Percentiles rank a stretch among this genome's conserved stretches.
Conservation (phyloP, 2,888 invertebrate species). For the Noctua fimbriata region DNA sequence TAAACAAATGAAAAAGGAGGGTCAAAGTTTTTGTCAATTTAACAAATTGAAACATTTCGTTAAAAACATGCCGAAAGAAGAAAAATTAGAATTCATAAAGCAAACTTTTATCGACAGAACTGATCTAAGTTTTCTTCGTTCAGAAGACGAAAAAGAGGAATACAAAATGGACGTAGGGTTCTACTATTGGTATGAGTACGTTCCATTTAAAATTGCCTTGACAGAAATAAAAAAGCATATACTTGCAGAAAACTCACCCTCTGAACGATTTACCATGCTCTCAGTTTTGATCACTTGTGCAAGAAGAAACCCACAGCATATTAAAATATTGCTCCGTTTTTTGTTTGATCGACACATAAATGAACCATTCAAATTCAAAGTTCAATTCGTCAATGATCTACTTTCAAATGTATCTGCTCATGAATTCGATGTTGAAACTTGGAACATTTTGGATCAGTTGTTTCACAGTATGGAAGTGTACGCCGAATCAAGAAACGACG, state of each 20-base stretch:
- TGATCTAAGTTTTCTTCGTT: conserved; percentile 23
- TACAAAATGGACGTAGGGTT: conserved; percentile 33
- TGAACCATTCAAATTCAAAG: conserved; percentile 81
- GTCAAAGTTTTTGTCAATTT: conserved; percentile 63
- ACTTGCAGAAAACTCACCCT: conserved; percentile 75
- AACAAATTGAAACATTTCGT: conserved; percentile 77
- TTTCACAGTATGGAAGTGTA: conserved; percentile 84
- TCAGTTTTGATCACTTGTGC: conserved; percentile 75
- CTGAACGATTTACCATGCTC: conserved; percentile 76
- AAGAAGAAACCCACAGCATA: conserved; percentile 68
- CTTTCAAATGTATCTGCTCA: conserved; percentile 72
- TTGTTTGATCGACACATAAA: conserved; percentile 82
- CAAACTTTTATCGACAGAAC: conserved; percentile 74
- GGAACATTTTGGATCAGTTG: conserved; percentile 79
- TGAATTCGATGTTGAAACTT: conserved; percentile 73
- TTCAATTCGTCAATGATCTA: conserved; percentile 76
- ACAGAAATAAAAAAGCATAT: conserved; percentile 77
- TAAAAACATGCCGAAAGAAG: conserved; percentile 74
- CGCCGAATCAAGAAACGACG: conserved; percentile 75
- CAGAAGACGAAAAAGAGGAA: neutral
- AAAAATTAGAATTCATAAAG: conserved; percentile 77
- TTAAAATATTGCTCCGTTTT: conserved; percentile 75
- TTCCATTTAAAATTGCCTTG: conserved; percentile 78
- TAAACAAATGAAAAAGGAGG: conserved; percentile 67
- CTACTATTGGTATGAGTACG: conserved; percentile 79